These are phyloP conservation scores for Lynx canadensis DNA, from an alignment of 2,113 vertebrate genomes.

Conservation along the genomic window DNA sequence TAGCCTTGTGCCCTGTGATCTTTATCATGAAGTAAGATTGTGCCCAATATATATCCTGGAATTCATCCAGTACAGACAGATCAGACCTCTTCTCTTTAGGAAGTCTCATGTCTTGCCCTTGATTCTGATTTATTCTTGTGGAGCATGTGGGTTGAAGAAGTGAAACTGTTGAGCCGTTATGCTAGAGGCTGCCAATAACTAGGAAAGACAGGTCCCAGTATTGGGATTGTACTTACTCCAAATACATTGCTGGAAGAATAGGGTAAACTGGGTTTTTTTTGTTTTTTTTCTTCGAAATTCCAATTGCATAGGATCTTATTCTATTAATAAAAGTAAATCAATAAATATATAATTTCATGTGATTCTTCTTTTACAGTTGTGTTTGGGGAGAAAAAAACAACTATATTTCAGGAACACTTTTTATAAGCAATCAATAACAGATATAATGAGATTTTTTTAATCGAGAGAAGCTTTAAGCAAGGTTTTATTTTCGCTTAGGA, in stretches of 20 bases:
- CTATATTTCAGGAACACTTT: background rate
- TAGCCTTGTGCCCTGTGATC: background rate
- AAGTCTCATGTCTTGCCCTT: background rate
- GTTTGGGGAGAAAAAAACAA: background rate
- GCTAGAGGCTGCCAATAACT: background rate
- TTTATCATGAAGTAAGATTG: background rate
- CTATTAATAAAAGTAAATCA: constrained; percentile 1
- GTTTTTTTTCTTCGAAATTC: background rate
- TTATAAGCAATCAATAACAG: background rate
- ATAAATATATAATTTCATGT: background rate
- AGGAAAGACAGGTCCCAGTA: background rate
- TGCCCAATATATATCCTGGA: background rate
- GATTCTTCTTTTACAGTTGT: background rate
- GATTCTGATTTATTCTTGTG: background rate
- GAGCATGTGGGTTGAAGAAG: background rate
- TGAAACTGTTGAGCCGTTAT: background rate
- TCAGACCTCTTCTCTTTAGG: background rate
- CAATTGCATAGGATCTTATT: background rate
- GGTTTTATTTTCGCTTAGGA: background rate
- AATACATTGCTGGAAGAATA: background rate
- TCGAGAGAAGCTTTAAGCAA: background rate
- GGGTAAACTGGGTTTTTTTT: background rate
- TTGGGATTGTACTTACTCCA: background rate
- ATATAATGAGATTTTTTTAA: background rate
- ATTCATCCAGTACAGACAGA: background rate